These are phyloP conservation scores for Syngnathus rostellatus DNA, from an alignment of 2,797 vertebrate genomes.

Conservation along the genomic window DNA sequence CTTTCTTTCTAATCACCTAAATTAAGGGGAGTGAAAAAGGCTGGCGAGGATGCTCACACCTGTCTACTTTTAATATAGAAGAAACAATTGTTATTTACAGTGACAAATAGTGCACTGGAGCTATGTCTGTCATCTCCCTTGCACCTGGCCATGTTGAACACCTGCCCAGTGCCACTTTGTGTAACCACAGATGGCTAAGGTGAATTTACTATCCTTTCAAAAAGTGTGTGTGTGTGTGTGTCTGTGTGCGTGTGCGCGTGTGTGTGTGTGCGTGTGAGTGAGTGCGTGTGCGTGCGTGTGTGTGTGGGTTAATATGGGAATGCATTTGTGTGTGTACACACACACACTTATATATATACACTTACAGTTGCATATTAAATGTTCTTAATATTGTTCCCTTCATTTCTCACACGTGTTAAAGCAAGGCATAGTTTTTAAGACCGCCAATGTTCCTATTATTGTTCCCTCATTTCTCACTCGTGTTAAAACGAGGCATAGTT, in stretches of 20 bases:
- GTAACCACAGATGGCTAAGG: constrained; percentile 57
- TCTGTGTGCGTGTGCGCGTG: no score
- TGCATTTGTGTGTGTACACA: background rate
- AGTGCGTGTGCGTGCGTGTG: no score
- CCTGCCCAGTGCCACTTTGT: constrained; percentile 60
- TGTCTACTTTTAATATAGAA: constrained; percentile 54
- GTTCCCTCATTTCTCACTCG: constrained; percentile 16
- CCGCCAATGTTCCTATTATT: constrained; percentile 18
- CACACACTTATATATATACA: constrained; percentile 7
- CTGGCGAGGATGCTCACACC: constrained; percentile 43
- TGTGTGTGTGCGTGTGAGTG: no score
- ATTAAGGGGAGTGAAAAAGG: constrained; percentile 58
- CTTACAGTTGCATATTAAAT: constrained; percentile 21
- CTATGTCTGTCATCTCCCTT: constrained; percentile 59
- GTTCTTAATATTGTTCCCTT: constrained; percentile 18
- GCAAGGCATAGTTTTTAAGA: background rate
- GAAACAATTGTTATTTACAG: constrained; percentile 62
- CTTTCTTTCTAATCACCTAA: constrained; percentile 68
- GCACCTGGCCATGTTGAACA: constrained; percentile 67
- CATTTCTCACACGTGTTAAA: constrained; percentile 15
- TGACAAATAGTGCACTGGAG: constrained; percentile 52
- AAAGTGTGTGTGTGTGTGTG: no score
- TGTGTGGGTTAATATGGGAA: no score
- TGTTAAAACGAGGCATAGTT: background rate
- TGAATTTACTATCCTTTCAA: constrained; percentile 43